phyloP scores from a whole-genome alignment of 2,888 invertebrate genomes.

The Drosophila putrida region DNA sequence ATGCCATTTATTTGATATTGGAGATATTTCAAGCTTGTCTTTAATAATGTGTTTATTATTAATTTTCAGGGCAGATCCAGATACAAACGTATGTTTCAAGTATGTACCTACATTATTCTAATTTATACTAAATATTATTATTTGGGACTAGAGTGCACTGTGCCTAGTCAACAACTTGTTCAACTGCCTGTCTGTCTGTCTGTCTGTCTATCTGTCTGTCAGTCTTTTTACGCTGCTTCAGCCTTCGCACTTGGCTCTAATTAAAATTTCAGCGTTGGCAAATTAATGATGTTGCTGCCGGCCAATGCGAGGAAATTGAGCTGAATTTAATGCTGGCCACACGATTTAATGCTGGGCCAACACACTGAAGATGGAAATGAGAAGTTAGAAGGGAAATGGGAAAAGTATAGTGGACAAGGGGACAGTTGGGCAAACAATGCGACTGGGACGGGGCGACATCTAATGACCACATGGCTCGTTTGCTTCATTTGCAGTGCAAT shows the following conservation, averaged over 20 bases:
- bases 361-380: constrained; percentile 21
- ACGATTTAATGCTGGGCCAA: constrained; percentile 50
- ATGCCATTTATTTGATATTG: too few relatives aligned
- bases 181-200: background rate
- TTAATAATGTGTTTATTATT: too few relatives aligned
- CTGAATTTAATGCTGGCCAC: constrained; percentile 46
- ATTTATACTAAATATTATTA: background rate
- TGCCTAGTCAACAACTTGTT: constrained; percentile 1
- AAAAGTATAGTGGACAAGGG: background rate
- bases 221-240: constrained; percentile 3
- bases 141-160: background rate
- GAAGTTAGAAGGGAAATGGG: background rate
- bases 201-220: constrained; percentile 8
- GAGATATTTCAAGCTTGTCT: too few relatives aligned
- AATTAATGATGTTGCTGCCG: constrained; percentile 60
- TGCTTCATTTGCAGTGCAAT: constrained; percentile 76
- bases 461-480: constrained; percentile 77
- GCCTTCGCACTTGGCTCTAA: constrained; percentile 46
- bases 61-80: background rate
- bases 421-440: constrained; percentile 45
- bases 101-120: background rate
- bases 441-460: constrained; percentile 48
- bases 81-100: too few relatives aligned
- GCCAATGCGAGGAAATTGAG: constrained; percentile 50
- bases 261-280: constrained; percentile 64